Evolutionary conservation across 2,888 invertebrate species (phyloP).

Genomic region (Lepidochrysops patricia): DNA sequence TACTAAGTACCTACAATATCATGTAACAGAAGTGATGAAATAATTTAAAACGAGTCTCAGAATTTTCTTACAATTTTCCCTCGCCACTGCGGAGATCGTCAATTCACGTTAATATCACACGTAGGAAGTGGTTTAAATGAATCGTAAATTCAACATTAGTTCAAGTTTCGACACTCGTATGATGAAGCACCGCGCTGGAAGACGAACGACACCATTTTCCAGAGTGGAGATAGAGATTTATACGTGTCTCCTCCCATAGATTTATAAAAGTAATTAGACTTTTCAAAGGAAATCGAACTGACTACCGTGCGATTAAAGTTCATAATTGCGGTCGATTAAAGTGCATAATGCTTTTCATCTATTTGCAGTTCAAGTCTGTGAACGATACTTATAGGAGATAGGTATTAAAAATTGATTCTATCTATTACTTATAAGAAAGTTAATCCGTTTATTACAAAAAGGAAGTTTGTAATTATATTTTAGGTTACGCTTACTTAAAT

Average conservation of each 20-base stretch:
- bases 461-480: no score
- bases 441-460: no score
- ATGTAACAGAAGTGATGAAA: no score
- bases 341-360: background rate
- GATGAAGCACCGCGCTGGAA: background rate
- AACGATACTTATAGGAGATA: background rate
- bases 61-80: background rate
- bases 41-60: no score
- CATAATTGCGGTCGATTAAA: background rate
- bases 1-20: no score
- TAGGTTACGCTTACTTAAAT: no score
- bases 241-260: background rate
- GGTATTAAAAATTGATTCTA: background rate
- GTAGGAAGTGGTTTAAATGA: background rate
- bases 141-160: constrained; percentile 6
- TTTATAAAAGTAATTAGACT: background rate
- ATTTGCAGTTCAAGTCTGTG: background rate
- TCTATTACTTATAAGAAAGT: no score
- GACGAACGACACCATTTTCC: constrained; percentile 3
- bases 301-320: background rate
- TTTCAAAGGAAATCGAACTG: background rate
- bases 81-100: background rate
- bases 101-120: background rate
- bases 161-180: constrained; percentile 7
- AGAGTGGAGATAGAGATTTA: background rate